Percentiles rank a stretch among this genome's conserved stretches.
Evolutionary conservation across 2,113 vertebrate species (phyloP).

Genomic region (Lagopus leucura): DNA sequence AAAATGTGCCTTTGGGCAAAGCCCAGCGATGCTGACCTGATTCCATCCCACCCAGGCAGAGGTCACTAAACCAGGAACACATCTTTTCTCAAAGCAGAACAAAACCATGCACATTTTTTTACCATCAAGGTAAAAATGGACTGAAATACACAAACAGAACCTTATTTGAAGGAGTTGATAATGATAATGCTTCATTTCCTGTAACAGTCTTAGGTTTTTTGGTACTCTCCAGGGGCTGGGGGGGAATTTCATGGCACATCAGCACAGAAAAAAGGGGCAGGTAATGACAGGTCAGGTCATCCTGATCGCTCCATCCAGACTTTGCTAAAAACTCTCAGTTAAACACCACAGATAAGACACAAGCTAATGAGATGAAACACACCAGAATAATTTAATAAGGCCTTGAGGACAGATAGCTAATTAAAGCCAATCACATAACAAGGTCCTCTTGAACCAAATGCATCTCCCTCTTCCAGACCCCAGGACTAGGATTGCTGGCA

Average conservation of each 20-base stretch:
- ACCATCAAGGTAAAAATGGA: background rate
- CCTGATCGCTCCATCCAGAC: background rate
- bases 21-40: background rate
- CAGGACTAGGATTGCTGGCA: background rate
- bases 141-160: background rate
- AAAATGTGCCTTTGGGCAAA: background rate
- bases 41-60: background rate
- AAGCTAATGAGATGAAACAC: conserved; percentile 4
- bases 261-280: background rate
- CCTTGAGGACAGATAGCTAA: background rate
- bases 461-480: background rate
- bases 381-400: background rate
- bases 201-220: background rate
- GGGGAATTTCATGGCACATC: background rate
- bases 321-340: background rate
- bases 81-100: background rate
- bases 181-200: background rate
- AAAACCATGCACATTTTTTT: background rate
- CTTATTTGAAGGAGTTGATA: background rate
- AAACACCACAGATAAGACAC: background rate
- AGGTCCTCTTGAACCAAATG: background rate
- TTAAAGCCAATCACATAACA: background rate
- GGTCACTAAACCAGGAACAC: background rate
- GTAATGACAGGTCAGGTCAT: background rate
- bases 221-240: background rate